These are phyloP conservation scores for Manduca sexta DNA, from an alignment of 1,140 invertebrate genomes.

Conservation along the genomic window DNA sequence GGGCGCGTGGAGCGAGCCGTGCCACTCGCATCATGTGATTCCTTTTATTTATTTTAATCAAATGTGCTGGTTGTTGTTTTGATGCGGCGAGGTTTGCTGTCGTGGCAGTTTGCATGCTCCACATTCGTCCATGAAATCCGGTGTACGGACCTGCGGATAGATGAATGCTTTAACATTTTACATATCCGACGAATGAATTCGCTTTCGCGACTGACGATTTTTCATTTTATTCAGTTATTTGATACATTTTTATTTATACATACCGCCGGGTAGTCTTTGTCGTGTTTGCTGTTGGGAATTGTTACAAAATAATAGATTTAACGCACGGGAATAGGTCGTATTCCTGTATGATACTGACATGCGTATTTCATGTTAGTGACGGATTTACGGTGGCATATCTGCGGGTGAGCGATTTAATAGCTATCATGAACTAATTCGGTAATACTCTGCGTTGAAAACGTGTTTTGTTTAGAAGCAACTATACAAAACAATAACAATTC, in stretches of 20 bases:
- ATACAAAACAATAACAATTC: too few relatives aligned
- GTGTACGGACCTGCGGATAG: constrained; percentile 54
- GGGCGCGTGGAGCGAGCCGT: constrained; percentile 9
- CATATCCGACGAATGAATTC: constrained; percentile 71
- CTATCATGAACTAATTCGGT: too few relatives aligned
- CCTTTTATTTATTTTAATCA: constrained; percentile 71
- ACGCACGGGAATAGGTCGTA: background rate
- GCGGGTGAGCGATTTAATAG: background rate
- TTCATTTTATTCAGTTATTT: constrained; percentile 61
- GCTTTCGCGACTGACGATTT: constrained; percentile 52
- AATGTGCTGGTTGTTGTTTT: constrained; percentile 63
- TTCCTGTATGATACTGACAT: constrained; percentile 10
- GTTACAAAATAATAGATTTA: constrained; percentile 33
- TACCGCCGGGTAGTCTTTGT: constrained; percentile 32
- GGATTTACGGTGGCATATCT: constrained; percentile 4
- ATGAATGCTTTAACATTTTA: constrained; percentile 72
- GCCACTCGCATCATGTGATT: constrained; percentile 41
- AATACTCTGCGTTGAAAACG: too few relatives aligned
- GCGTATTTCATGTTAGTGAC: constrained; percentile 2
- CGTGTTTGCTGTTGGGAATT: constrained; percentile 24
- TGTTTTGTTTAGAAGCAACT: too few relatives aligned
- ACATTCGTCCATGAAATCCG: constrained; percentile 67
- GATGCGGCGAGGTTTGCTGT: constrained; percentile 57
- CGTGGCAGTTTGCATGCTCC: constrained; percentile 59
- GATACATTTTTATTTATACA: constrained; percentile 56